Conservation (phyloP, 53 echinoderm and acorn worm species). For the Echinarachnius parma region DNA sequence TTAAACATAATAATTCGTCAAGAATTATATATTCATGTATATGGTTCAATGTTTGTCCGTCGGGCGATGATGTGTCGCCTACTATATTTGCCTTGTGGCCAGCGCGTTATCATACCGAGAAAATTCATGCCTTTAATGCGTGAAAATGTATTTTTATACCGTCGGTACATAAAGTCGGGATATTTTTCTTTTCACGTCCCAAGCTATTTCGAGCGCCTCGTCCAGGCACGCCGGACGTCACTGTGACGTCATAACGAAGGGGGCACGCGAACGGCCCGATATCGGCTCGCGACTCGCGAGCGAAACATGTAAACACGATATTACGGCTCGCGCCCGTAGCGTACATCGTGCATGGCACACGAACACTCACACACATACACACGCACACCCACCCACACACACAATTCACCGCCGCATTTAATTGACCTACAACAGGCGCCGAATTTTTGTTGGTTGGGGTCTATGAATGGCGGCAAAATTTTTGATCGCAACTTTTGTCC, state of each 20-base stretch:
- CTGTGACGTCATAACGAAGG: slow-evolving; percentile 33
- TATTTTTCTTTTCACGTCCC: slow-evolving; percentile 50
- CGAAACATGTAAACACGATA: slow-evolving; percentile 26
- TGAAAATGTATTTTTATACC: slow-evolving; percentile 42
- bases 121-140: slow-evolving; percentile 18
- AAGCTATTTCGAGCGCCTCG: slow-evolving; percentile 41
- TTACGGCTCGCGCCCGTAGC: neutral
- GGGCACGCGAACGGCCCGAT: slow-evolving; percentile 30
- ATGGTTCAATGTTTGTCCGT: no score
- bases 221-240: slow-evolving; percentile 46
- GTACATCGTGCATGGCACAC: neutral
- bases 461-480: neutral
- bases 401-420: neutral
- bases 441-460: neutral
- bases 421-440: neutral
- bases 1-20: no score
- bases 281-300: slow-evolving; percentile 17
- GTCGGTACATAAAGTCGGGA: slow-evolving; percentile 44
- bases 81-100: no score
- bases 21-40: no score
- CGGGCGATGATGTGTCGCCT: no score
- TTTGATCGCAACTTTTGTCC: no score
- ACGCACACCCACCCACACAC: no score
- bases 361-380: no score
- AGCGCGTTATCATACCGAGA: no score